phyloP scores from a whole-genome alignment of 2,888 invertebrate genomes.

The Amblyjoppa proteus region DNA sequence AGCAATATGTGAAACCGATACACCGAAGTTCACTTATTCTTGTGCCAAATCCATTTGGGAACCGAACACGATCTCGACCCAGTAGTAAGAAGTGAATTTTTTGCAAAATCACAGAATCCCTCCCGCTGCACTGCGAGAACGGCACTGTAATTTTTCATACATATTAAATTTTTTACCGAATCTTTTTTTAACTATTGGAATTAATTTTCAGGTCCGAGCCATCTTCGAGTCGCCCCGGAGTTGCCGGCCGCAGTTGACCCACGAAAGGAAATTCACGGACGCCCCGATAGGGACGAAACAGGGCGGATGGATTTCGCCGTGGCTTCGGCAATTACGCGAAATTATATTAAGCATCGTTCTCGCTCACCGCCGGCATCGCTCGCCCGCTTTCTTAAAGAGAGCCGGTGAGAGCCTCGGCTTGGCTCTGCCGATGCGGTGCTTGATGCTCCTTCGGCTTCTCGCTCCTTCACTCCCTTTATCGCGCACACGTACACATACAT shows the following conservation, averaged over 20 bases:
- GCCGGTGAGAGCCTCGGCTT: slow-evolving; percentile 1
- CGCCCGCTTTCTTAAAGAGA: slow-evolving; percentile 34
- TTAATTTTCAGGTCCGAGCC: not conserved
- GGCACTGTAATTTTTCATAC: not conserved
- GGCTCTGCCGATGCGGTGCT: slow-evolving; percentile 1
- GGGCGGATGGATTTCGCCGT: slow-evolving; percentile 48
- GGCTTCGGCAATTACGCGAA: slow-evolving; percentile 75
- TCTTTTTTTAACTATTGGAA: not conserved
- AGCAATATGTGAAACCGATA: not conserved
- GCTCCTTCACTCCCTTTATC: slow-evolving; percentile 28
- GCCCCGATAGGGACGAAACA: slow-evolving; percentile 21
- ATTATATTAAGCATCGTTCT: slow-evolving; percentile 76
- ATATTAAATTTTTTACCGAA: not conserved
- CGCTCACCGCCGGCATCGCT: slow-evolving; percentile 43
- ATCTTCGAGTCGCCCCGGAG: not conserved
- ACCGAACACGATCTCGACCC: not conserved
- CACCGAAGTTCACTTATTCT: not conserved
- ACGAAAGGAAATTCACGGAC: not conserved
- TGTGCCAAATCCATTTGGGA: not conserved
- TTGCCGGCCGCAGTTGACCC: not conserved
- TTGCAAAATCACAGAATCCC: not conserved
- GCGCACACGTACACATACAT: not conserved
- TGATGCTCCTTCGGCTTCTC: slow-evolving; percentile 40
- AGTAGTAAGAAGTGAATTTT: not conserved
- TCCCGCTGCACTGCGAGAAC: too few relatives aligned